Percentiles rank a stretch among this genome's conserved stretches.
Conservation (phyloP, 2,113 vertebrate species). For the Ibidorhyncha struthersii region DNA sequence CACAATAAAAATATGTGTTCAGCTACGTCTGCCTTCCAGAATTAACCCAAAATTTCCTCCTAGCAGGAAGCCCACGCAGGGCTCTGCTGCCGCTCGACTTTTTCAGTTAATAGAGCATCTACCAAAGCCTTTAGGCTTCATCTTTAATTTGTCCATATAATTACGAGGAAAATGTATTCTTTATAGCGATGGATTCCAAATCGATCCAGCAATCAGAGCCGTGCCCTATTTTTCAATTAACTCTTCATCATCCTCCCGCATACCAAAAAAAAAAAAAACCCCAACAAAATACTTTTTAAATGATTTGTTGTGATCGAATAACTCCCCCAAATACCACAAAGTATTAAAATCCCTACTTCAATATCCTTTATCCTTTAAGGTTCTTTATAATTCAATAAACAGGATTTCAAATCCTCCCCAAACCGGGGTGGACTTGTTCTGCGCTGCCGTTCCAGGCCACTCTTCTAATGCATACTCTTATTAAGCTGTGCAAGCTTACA, state of each 20-base stretch:
- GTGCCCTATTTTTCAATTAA: background rate
- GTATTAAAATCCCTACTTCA: constrained; percentile 82
- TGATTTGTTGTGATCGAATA: constrained; percentile 79
- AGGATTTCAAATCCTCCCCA: constrained; percentile 80
- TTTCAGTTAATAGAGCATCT: background rate
- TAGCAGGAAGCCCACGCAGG: accelerated
- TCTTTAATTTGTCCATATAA: background rate
- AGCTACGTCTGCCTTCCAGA: accelerated
- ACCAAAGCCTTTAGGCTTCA: background rate
- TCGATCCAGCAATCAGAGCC: background rate
- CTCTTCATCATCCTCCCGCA: background rate
- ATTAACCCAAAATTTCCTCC: background rate
- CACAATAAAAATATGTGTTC: accelerated
- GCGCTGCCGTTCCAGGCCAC: constrained; percentile 75
- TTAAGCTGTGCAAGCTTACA: constrained; percentile 81
- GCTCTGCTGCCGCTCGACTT: background rate
- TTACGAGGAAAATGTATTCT: background rate
- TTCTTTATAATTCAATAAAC: constrained; percentile 89
- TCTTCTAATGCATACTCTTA: constrained; percentile 71
- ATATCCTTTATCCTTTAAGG: constrained; percentile 85
- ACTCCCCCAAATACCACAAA: constrained; percentile 74
- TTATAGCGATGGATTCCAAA: accelerated
- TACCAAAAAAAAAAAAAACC: background rate
- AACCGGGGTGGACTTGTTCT: constrained; percentile 69
- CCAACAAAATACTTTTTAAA: constrained; percentile 17